Evolutionary conservation across 2,113 vertebrate genomes (phyloP).

Genomic region (Gnathonemus longibarbis): DNA sequence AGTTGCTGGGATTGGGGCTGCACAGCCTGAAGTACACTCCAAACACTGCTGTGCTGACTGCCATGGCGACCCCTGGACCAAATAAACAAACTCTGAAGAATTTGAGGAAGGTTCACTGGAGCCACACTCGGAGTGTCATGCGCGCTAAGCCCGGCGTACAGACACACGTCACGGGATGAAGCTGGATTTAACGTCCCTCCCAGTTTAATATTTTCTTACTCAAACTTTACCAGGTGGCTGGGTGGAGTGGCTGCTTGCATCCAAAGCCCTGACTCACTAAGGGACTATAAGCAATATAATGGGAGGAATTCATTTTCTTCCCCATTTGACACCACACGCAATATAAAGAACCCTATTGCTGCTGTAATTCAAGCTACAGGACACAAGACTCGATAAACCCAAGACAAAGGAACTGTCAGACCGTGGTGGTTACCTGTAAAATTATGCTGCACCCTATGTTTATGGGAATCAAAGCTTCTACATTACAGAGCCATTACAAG

Average conservation of each 20-base stretch:
- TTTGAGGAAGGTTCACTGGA: neutral
- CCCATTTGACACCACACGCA: neutral
- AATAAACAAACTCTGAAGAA: neutral
- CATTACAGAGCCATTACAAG: neutral
- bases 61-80: slow-evolving; percentile 71
- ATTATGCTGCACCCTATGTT: neutral
- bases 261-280: neutral
- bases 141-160: neutral
- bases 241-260: neutral
- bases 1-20: slow-evolving; percentile 36
- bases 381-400: neutral
- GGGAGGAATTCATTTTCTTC: neutral
- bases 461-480: neutral
- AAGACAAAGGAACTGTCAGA: neutral
- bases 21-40: slow-evolving; percentile 78
- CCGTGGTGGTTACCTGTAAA: neutral
- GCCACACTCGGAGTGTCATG: neutral
- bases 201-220: too few species aligned
- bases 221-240: neutral
- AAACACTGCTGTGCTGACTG: slow-evolving; percentile 68
- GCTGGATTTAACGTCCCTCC: too few species aligned
- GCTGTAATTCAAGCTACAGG: neutral
- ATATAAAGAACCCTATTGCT: neutral
- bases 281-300: neutral
- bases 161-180: neutral